These are phyloP conservation scores for Aradus depressus DNA, from an alignment of 2,888 invertebrate genomes.

Conservation along the genomic window DNA sequence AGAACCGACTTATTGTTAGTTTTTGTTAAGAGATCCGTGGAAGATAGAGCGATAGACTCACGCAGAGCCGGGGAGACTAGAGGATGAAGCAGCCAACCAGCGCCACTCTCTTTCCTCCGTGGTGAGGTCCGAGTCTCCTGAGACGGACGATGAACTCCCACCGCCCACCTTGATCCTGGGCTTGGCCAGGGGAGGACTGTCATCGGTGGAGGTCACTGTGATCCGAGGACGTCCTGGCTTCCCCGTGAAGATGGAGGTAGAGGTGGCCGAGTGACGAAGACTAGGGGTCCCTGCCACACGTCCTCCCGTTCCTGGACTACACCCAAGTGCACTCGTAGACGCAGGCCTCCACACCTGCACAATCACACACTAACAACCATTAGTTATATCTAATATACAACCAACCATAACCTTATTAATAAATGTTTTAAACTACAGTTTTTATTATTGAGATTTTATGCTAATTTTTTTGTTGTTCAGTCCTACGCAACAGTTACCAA, in stretches of 20 bases:
- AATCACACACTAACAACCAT: too few species aligned
- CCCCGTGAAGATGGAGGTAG: slow-evolving; percentile 20
- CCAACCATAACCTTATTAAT: too few species aligned
- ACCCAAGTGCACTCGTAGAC: slow-evolving; percentile 36
- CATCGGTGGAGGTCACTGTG: slow-evolving; percentile 23
- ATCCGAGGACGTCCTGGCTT: slow-evolving; percentile 18
- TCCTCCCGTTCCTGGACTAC: slow-evolving; percentile 29
- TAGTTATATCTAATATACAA: too few species aligned
- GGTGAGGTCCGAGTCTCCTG: slow-evolving; percentile 24
- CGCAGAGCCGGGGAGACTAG: slow-evolving; percentile 23
- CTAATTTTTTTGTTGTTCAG: too few species aligned
- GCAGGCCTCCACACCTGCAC: slow-evolving; percentile 40
- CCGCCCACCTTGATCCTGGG: slow-evolving; percentile 17
- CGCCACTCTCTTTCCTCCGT: slow-evolving; percentile 23
- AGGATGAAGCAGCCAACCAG: slow-evolving; percentile 24
- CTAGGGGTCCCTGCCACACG: slow-evolving; percentile 23
- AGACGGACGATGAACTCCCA: slow-evolving; percentile 19
- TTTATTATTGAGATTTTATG: too few species aligned
- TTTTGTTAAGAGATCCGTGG: too few species aligned
- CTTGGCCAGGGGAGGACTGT: slow-evolving; percentile 13
- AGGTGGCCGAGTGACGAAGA: slow-evolving; percentile 35
- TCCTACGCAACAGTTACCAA: too few species aligned
- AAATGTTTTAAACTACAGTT: too few species aligned
- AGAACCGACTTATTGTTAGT: too few species aligned
- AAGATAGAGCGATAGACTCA: too few species aligned